Evolutionary conservation across 2,888 invertebrate species (phyloP).

Genomic region (Oscheius sp.): DNA sequence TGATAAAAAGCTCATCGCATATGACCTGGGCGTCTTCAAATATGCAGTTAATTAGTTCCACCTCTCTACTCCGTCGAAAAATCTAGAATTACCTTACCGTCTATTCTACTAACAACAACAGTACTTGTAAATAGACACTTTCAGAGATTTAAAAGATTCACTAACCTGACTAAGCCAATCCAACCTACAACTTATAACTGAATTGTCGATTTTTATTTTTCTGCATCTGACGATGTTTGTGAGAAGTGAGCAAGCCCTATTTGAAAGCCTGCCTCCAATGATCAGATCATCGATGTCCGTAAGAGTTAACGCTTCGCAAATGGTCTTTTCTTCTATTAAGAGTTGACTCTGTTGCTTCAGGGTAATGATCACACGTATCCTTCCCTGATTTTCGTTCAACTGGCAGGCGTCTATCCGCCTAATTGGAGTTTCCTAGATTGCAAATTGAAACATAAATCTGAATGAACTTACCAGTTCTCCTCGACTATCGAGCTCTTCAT

Average conservation of each 20-base stretch:
- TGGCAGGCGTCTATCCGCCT: conserved; percentile 11
- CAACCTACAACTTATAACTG: background rate
- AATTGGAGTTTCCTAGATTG: background rate
- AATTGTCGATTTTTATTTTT: background rate
- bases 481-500: too few relatives aligned
- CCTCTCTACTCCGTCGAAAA: conserved; percentile 1
- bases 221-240: conserved; percentile 6
- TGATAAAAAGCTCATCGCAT: conserved; percentile 1
- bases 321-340: background rate
- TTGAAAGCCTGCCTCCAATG: background rate
- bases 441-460: too few relatives aligned
- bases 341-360: conserved; percentile 2
- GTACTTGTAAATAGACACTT: too few relatives aligned
- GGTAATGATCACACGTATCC: background rate
- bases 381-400: conserved; percentile 6
- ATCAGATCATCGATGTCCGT: conserved; percentile 5
- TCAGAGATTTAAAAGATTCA: too few relatives aligned
- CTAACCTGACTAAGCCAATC: too few relatives aligned
- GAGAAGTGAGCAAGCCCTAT: conserved; percentile 1
- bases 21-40: conserved; percentile 17
- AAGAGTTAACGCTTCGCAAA: conserved; percentile 7
- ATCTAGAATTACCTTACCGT: background rate
- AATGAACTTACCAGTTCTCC: too few relatives aligned
- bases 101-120: background rate
- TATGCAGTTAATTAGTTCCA: conserved; percentile 1